phyloP scores from a whole-genome alignment of 2,888 invertebrate genomes.

The Drosophila barbarae region DNA sequence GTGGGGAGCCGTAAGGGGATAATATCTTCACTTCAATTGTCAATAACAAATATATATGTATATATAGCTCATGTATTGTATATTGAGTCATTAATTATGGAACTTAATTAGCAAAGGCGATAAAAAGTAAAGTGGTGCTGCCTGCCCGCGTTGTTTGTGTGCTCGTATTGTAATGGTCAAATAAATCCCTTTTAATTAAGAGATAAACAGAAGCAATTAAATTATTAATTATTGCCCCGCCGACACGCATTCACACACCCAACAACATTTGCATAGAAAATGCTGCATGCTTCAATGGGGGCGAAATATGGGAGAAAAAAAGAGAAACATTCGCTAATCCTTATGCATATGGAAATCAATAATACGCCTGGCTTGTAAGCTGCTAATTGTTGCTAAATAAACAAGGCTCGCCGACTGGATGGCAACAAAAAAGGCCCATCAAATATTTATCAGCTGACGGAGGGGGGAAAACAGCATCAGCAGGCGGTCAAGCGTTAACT shows the following conservation, averaged over 20 bases:
- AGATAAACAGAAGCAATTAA: conserved; percentile 78
- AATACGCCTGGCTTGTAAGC: conserved; percentile 58
- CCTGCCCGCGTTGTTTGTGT: conserved; percentile 33
- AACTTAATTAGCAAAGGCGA: conserved; percentile 70
- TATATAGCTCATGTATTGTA: neutral
- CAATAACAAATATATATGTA: conserved; percentile 39
- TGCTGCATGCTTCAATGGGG: conserved; percentile 23
- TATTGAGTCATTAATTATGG: conserved; percentile 68
- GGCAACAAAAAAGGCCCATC: conserved; percentile 41
- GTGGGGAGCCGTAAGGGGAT: neutral
- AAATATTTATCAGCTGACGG: conserved; percentile 50
- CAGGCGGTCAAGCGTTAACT: conserved; percentile 42
- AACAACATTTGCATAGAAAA: conserved; percentile 34
- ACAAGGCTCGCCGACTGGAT: conserved; percentile 24
- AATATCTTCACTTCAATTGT: conserved; percentile 29
- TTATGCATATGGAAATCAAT: conserved; percentile 55
- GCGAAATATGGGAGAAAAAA: conserved; percentile 12
- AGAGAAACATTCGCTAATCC: conserved; percentile 32
- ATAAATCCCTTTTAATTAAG: conserved; percentile 78
- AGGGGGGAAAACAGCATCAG: conserved; percentile 17
- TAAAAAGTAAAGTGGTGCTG: conserved; percentile 68
- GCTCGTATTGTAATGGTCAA: conserved; percentile 41
- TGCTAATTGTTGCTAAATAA: conserved; percentile 70
- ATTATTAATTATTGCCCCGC: conserved; percentile 74
- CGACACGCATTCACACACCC: conserved; percentile 6